Evolutionary conservation across 2,888 invertebrate genomes (phyloP).

Genomic region (Apamea epomidion): DNA sequence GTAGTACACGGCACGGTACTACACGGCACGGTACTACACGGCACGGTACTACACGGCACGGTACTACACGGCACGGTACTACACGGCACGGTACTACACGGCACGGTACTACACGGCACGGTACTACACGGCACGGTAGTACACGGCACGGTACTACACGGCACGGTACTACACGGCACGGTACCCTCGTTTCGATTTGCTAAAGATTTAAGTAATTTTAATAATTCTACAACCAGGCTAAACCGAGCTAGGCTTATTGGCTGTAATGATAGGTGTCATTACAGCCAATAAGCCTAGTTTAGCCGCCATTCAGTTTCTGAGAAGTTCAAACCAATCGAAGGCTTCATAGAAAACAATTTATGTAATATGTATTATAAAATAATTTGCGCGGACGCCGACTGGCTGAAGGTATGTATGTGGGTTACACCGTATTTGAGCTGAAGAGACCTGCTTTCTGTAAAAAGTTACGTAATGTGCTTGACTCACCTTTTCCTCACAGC

Average conservation of each 20-base stretch:
- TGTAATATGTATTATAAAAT: conserved; percentile 45
- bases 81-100: too few species aligned
- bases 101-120: too few species aligned
- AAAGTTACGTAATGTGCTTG: conserved; percentile 46
- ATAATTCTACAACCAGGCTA: conserved; percentile 7
- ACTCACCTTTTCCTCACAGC: conserved; percentile 27
- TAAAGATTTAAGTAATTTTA: conserved; percentile 6
- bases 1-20: too few species aligned
- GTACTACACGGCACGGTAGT: too few species aligned
- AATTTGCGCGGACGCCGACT: conserved; percentile 13
- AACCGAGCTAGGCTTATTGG: neutral
- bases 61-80: too few species aligned
- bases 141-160: too few species aligned
- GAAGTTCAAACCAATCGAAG: conserved; percentile 47
- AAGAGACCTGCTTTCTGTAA: conserved; percentile 25
- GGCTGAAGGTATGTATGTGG: conserved; percentile 52
- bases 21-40: too few species aligned
- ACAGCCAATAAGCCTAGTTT: conserved; percentile 22
- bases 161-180: too few species aligned
- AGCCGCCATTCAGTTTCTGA: conserved; percentile 36
- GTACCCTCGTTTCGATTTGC: conserved; percentile 3
- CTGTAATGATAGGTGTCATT: conserved; percentile 14
- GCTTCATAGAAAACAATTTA: conserved; percentile 59
- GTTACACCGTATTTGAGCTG: conserved; percentile 46
- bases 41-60: too few species aligned